A percentile compares a stretch with the other conserved stretches of the same genome.
Conservation (phyloP, 37 sponge, comb jelly and placozoan species). For the Haliclona indistincta region DNA sequence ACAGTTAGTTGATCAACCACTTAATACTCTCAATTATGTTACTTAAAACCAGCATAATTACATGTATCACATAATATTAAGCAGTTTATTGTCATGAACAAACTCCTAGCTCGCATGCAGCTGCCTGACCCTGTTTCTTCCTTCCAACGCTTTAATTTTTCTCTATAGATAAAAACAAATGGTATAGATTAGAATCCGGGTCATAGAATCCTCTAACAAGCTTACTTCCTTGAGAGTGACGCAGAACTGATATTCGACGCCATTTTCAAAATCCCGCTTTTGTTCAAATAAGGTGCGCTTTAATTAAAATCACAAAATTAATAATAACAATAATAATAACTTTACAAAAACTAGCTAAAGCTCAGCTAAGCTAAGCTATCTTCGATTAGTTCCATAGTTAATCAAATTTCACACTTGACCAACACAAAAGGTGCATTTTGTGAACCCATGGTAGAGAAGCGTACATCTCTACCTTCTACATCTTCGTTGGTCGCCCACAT, state of each 20-base stretch:
- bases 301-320: too few species aligned
- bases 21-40: not conserved
- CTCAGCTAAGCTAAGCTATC: not conserved
- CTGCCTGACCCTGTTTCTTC: constrained; percentile 44
- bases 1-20: not conserved
- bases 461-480: constrained; percentile 1
- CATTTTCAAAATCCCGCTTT: too few species aligned
- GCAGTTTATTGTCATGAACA: too few species aligned
- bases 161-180: constrained; percentile 3
- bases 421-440: too few species aligned
- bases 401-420: too few species aligned
- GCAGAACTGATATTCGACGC: too few species aligned
- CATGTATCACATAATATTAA: not conserved
- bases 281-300: too few species aligned
- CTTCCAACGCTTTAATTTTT: constrained; percentile 43
- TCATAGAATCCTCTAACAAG: too few species aligned
- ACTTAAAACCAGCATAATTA: not conserved
- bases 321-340: not conserved
- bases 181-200: too few species aligned
- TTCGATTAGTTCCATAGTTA: not conserved
- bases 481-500: constrained; percentile 27
- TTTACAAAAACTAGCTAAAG: too few species aligned
- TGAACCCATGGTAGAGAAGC: constrained; percentile 33
- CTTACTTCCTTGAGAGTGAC: too few species aligned
- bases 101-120: too few species aligned